Conservation (phyloP, 2,797 vertebrate species). For the Pterois miles region DNA sequence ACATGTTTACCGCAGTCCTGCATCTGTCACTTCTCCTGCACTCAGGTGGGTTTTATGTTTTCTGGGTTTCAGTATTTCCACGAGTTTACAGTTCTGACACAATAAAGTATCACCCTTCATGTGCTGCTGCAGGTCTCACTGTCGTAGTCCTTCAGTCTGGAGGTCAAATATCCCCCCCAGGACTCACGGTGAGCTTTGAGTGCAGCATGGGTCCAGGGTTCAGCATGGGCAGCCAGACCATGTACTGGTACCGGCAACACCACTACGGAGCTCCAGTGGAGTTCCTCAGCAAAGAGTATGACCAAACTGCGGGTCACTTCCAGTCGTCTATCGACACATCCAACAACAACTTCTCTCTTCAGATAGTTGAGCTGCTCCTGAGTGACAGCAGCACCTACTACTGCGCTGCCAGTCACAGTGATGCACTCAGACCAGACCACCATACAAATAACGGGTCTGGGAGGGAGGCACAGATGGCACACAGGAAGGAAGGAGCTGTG, state of each 20-base stretch:
- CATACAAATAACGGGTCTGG: constrained; percentile 64
- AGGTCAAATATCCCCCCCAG: not conserved
- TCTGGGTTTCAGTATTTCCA: not conserved
- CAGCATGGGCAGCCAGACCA: constrained; percentile 67
- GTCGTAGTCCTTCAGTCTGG: constrained; percentile 48
- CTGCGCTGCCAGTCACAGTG: constrained; percentile 80
- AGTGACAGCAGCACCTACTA: constrained; percentile 73
- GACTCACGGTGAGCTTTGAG: constrained; percentile 18
- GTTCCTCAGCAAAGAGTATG: constrained; percentile 54
- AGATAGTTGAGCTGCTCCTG: constrained; percentile 22
- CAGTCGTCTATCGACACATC: not conserved
- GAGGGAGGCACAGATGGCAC: not conserved
- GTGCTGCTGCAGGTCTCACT: constrained; percentile 50
- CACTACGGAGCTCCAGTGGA: constrained; percentile 30
- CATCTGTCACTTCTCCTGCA: constrained; percentile 8
- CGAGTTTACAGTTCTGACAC: not conserved
- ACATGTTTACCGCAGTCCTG: constrained; percentile 27
- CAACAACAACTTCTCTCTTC: constrained; percentile 69
- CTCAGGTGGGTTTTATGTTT: constrained; percentile 30
- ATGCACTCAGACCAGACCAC: constrained; percentile 12
- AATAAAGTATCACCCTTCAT: not conserved
- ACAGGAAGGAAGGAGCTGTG: constrained; percentile 43
- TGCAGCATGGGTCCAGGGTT: constrained; percentile 59
- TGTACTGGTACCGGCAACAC: constrained; percentile 75
- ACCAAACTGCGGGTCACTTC: not conserved